A percentile compares a stretch with the other conserved stretches of the same genome.
Conservation (phyloP, 2,888 invertebrate genomes). For the Stenurella melanura region DNA sequence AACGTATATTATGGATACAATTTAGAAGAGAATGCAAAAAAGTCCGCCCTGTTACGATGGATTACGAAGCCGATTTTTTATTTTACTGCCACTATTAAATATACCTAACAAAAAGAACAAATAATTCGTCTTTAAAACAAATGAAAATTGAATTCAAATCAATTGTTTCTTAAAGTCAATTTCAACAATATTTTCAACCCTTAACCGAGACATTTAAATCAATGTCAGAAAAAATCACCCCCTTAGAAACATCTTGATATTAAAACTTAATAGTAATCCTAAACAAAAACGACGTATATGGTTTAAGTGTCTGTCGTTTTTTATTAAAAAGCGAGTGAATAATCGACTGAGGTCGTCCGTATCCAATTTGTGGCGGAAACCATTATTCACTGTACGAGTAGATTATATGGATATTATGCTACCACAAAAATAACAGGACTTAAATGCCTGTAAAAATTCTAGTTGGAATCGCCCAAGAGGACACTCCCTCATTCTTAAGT, state of each 20-base stretch:
- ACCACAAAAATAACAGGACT: slow-evolving; percentile 7
- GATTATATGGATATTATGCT: slow-evolving; percentile 7
- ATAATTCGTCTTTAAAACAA: no score
- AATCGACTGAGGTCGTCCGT: background rate
- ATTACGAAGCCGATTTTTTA: no score
- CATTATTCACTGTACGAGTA: background rate
- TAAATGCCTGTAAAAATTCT: background rate
- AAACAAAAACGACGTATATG: background rate
- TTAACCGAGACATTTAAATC: no score
- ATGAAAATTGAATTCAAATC: no score
- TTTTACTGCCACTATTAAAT: no score
- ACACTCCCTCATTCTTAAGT: background rate
- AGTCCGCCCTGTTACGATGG: no score
- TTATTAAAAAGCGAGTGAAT: background rate
- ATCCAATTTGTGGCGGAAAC: slow-evolving; percentile 7
- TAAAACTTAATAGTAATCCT: background rate
- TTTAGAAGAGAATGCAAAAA: no score
- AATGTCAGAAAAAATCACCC: background rate
- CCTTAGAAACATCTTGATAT: background rate
- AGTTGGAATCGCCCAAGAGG: background rate
- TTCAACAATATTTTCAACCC: no score
- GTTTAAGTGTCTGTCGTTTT: background rate
- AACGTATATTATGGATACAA: no score
- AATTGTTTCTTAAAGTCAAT: no score
- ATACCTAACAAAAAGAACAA: no score